Evolutionary conservation across 1,140 invertebrate species (phyloP).

Genomic region (Papilio polytes): DNA sequence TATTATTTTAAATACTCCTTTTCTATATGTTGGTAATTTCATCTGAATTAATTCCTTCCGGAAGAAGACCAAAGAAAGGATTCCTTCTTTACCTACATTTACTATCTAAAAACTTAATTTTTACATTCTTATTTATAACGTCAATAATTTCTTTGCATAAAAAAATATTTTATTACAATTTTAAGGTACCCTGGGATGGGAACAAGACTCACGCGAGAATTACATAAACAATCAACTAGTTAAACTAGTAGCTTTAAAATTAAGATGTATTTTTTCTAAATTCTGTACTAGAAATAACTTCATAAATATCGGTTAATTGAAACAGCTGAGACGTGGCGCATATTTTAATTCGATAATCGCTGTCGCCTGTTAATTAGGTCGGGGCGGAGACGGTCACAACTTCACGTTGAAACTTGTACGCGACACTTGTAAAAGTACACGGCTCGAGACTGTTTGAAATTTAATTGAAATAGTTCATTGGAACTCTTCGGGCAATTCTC

Average conservation of each 20-base stretch:
- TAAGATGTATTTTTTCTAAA: neutral
- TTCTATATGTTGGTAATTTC: too few species aligned
- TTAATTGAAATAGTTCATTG: constrained; percentile 58
- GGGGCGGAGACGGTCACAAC: constrained; percentile 35
- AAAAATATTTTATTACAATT: too few species aligned
- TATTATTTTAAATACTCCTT: neutral
- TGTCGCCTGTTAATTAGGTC: constrained; percentile 42
- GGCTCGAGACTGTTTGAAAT: constrained; percentile 49
- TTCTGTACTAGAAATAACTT: neutral
- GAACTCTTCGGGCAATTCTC: constrained; percentile 43
- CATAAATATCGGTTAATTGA: constrained; percentile 19
- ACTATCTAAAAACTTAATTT: too few species aligned
- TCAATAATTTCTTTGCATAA: too few species aligned
- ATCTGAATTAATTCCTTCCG: too few species aligned
- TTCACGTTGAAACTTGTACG: constrained; percentile 44
- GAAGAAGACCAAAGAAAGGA: too few species aligned
- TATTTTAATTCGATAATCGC: constrained; percentile 32
- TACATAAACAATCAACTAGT: too few species aligned
- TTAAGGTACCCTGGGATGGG: too few species aligned
- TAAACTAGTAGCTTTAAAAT: too few species aligned
- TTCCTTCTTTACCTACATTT: too few species aligned
- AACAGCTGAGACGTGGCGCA: constrained; percentile 10
- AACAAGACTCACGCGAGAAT: too few species aligned
- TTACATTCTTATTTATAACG: too few species aligned
- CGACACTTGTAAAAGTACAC: constrained; percentile 54